Evolutionary conservation across 2,113 vertebrate species (phyloP), one percentile per base, ranked within the genome.

Genomic region (Natator depressus): DNA sequence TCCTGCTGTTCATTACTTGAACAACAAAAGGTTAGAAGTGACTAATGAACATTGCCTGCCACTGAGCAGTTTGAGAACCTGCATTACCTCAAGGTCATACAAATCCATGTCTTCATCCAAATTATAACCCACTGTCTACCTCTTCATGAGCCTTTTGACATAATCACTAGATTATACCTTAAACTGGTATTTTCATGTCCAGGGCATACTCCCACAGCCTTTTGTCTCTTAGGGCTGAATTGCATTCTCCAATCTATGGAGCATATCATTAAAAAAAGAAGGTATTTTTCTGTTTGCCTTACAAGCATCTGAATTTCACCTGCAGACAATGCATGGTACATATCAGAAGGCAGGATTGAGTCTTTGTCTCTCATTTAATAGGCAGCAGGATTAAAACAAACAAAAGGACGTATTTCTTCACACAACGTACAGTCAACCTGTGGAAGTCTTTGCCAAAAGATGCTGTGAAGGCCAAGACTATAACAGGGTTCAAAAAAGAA

Each of bases 1-100:
- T 96, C 90, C 90, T 96, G 93, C 93, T 96, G 59, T 81, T 95
- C 90, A 91, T 93, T 76, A 83, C 83, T 38, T 38, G n/a, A 38
- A 38, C n/a, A 72, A 38, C 17, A n/a, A 72, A 38, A 72, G 22
- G 65, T 72, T 38, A 38, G 65, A 72, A 72, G n/a, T 20, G n/a
- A 38, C 19, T 20, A 17, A 89, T 87, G 79, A 84, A 19, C 22
- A 42, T 49, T 38, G 9, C 46, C 90, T 88, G 29, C 35, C 84
- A 12, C 19, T 54, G 29, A 86, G 13, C 0, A 46, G 27, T 0
- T 2, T 49, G 69, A 81, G 59, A 80, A 51, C 46, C 16, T 42
- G 82, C 27, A 38, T 22, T 42, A 72, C 65, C 17, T 69, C 65
- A 31, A 89, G 38, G 31, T 4, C 83, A 1, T 31, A 38, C 2